Conservation (phyloP, 2,888 invertebrate species). For the Daptonema setosum region DNA sequence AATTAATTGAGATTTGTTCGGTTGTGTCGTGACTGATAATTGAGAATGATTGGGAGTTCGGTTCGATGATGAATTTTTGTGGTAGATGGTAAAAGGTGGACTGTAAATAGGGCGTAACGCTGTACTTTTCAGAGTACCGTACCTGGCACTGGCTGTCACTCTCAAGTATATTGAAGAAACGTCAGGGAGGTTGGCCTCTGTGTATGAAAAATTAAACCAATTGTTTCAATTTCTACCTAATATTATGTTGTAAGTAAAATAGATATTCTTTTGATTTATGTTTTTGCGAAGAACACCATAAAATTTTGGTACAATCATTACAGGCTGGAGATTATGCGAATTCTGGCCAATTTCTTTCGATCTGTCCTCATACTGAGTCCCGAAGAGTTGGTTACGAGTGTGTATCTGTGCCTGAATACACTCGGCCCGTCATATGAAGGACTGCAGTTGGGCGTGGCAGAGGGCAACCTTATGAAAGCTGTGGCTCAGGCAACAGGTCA, state of each 20-base stretch:
- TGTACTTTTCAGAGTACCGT: slow-evolving; percentile 62
- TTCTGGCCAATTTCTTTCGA: slow-evolving; percentile 66
- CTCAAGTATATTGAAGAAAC: slow-evolving; percentile 65
- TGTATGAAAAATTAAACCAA: not conserved
- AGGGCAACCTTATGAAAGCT: slow-evolving; percentile 76
- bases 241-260: not conserved
- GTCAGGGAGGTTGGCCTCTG: slow-evolving; percentile 13
- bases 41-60: too few relatives aligned
- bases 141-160: slow-evolving; percentile 68
- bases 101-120: too few relatives aligned
- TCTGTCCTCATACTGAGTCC: slow-evolving; percentile 71
- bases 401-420: slow-evolving; percentile 85
- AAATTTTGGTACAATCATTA: not conserved
- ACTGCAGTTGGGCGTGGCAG: slow-evolving; percentile 75
- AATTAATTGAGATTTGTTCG: too few relatives aligned
- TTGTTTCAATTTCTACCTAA: not conserved
- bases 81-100: too few relatives aligned
- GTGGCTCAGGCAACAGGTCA: slow-evolving; percentile 63
- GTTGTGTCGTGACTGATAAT: too few relatives aligned
- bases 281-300: not conserved
- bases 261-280: not conserved
- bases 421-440: slow-evolving; percentile 87
- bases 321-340: slow-evolving; percentile 71
- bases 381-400: slow-evolving; percentile 62
- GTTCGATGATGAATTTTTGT: too few relatives aligned